Base-by-base conservation (phyloP, 2,888 invertebrate species). In the Rotaria sp. region DNA sequence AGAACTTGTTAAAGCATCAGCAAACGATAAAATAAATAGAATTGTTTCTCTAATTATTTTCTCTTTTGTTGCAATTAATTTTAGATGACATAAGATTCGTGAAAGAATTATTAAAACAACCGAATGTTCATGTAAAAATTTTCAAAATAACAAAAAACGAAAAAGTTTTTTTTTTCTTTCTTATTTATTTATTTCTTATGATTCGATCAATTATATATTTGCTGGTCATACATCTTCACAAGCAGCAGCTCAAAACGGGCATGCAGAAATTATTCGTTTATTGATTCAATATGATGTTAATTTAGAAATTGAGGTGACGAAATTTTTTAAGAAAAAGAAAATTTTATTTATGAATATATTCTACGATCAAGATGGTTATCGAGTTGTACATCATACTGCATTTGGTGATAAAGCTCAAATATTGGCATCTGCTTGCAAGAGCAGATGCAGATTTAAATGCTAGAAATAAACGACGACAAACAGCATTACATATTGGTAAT, bases 331-430 rank as follows among this genome's bases (percentile, higher is more conserved):
- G 1, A 48, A 11, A 48, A 48, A 8, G 1, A 13, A 13, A 13
- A 48, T 13, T 13, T 11, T 48, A 48, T 48, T 48, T 8, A 48
- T 13, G 11, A 13, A 48, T 57, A 24, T 57, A 57, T 88, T 88
- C 35, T 87, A 93, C 93, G 97, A 97, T 91, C 96, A 96, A 91
- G 97, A 96, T 90, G 97, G 97, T 0, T 97, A 97, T 92, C 93
- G 96, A 87, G 96, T 96, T 38, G 96, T 97, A 38, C 97, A 97
- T 92, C 97, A 97, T 92, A 97, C 97, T 24, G 97, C 97, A 7
- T 97, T 97, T 92, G 97, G 97, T 0, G 97, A 97, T 91, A 96
- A 97, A 91, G 95, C 97, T 0, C 94, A 94, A 30, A 96, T 96
- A 0, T 94, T 97, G 90, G 94, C 96, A 88, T 93, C n/a, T 96